Percentiles rank a stretch among this genome's conserved stretches.
Conservation (phyloP, 1,140 invertebrate species). For the Nebria ingens region DNA sequence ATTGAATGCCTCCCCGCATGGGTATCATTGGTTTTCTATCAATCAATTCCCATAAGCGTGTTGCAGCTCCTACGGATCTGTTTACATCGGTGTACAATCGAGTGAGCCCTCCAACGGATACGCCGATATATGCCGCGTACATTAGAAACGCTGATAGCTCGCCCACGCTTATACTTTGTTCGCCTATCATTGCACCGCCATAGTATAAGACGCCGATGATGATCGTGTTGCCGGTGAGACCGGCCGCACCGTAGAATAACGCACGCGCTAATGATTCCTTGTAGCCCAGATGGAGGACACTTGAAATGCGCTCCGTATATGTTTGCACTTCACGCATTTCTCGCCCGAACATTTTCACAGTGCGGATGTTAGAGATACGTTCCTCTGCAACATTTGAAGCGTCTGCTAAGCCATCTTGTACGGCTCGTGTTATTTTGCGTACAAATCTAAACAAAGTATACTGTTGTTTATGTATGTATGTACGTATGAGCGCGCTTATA, state of each 20-base stretch:
- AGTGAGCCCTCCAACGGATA: conserved; percentile 76
- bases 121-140: conserved; percentile 86
- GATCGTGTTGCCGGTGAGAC: conserved; percentile 85
- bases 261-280: conserved; percentile 80
- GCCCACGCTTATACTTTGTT: conserved; percentile 72
- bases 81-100: conserved; percentile 91
- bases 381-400: conserved; percentile 86
- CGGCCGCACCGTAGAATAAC: conserved; percentile 87
- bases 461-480: too few relatives aligned
- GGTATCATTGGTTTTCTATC: conserved; percentile 71
- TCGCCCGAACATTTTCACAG: conserved; percentile 86
- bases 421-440: conserved; percentile 68
- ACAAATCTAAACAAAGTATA: conserved; percentile 58
- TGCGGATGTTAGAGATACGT: conserved; percentile 84
- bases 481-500: too few relatives aligned
- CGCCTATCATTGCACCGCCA: conserved; percentile 77
- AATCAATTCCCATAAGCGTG: conserved; percentile 80
- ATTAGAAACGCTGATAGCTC: conserved; percentile 82
- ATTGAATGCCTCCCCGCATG: conserved; percentile 46
- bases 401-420: conserved; percentile 74
- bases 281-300: conserved; percentile 70
- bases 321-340: conserved; percentile 64
- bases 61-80: conserved; percentile 82
- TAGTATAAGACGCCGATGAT: conserved; percentile 89
- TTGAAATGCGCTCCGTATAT: conserved; percentile 59